These are phyloP conservation scores for Sinocyclocheilus anophthalmus DNA, from an alignment of 2,113 vertebrate species.

Conservation along the genomic window DNA sequence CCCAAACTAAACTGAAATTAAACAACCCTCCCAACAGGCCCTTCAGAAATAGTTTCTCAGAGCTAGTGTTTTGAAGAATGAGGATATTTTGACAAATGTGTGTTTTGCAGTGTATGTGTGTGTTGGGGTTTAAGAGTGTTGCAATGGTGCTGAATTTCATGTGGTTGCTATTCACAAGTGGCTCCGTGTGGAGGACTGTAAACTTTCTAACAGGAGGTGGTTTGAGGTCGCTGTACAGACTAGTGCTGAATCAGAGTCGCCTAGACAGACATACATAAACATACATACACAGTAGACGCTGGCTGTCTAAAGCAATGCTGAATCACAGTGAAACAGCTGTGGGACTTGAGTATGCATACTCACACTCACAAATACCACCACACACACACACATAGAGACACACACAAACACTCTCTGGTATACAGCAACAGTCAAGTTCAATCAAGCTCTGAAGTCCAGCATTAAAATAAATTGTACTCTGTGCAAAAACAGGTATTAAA, in stretches of 20 bases:
- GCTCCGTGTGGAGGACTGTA: conserved; percentile 7
- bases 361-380: neutral
- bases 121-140: conserved; percentile 1
- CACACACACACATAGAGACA: no score
- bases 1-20: no score
- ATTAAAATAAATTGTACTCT: neutral
- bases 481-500: neutral
- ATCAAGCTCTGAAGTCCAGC: neutral
- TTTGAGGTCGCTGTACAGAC: conserved; percentile 56
- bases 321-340: conserved; percentile 59
- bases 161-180: conserved; percentile 23
- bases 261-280: conserved; percentile 28
- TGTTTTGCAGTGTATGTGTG: neutral
- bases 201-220: conserved; percentile 62
- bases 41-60: neutral
- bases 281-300: conserved; percentile 30
- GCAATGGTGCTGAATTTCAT: conserved; percentile 19
- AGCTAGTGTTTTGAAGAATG: neutral
- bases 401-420: neutral
- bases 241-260: conserved; percentile 21
- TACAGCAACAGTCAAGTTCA: neutral
- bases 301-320: conserved; percentile 53
- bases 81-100: neutral
- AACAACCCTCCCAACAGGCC: no score
- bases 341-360: neutral